These are phyloP conservation scores for Styela plicata DNA, from an alignment of 23 tunicate genomes.

Conservation along the genomic window DNA sequence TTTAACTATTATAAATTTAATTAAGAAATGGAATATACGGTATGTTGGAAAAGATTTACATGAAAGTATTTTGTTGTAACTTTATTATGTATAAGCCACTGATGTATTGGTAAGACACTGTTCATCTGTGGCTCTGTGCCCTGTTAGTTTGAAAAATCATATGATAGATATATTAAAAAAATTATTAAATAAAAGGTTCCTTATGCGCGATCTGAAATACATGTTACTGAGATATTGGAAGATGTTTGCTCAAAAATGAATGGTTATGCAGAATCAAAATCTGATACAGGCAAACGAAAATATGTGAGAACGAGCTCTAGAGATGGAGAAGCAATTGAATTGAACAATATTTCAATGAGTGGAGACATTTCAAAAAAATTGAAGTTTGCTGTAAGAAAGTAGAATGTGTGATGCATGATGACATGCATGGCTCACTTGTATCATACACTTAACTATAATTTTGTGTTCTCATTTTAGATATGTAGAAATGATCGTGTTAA, in stretches of 20 bases:
- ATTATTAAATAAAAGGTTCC: slow-evolving; percentile 42
- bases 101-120: neutral
- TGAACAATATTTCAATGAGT: slow-evolving; percentile 22
- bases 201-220: slow-evolving; percentile 78
- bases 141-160: too few species aligned
- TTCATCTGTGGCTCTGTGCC: too few species aligned
- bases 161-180: too few species aligned
- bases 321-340: slow-evolving; percentile 20
- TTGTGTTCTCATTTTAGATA: too few species aligned
- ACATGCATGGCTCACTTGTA: too few species aligned
- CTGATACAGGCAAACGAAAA: slow-evolving; percentile 27
- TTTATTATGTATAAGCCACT: too few species aligned
- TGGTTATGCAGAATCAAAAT: slow-evolving; percentile 71
- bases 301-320: slow-evolving; percentile 22
- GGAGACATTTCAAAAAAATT: slow-evolving; percentile 11
- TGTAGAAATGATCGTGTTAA: too few species aligned
- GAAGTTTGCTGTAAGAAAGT: slow-evolving; percentile 30
- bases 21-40: too few species aligned
- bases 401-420: neutral
- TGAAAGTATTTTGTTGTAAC: too few species aligned
- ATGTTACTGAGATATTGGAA: slow-evolving; percentile 69
- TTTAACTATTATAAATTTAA: too few species aligned
- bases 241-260: slow-evolving; percentile 75
- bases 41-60: too few species aligned
- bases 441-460: too few species aligned